Conservation (phyloP, 2,113 vertebrate species). For the Hippocampus zosterae region DNA sequence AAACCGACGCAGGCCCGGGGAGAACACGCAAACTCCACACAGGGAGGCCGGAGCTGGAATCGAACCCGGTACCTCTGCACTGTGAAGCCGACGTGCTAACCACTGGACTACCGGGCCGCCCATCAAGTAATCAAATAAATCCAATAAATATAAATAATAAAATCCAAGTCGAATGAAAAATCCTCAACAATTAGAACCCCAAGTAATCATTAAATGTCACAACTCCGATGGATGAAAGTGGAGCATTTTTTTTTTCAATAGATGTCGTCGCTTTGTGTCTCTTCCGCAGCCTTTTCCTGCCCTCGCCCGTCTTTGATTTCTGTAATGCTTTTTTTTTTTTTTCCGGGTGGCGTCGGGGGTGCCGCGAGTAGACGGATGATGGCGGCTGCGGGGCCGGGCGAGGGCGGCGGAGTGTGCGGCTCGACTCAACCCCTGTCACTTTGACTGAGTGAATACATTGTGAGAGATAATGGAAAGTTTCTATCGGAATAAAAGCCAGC, state of each 20-base stretch:
- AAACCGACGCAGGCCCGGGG: too few species aligned
- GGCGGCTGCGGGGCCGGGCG: slow-evolving; percentile 66
- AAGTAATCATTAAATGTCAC: too few species aligned
- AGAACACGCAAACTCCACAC: too few species aligned
- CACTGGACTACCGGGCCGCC: too few species aligned
- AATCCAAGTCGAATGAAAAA: too few species aligned
- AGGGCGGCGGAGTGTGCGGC: slow-evolving; percentile 80
- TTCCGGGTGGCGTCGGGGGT: not conserved
- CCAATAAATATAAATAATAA: too few species aligned
- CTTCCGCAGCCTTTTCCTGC: slow-evolving; percentile 59
- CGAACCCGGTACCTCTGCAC: too few species aligned
- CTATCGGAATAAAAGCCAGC: slow-evolving; percentile 90
- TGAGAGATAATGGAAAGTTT: slow-evolving; percentile 96
- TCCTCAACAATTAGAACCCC: too few species aligned
- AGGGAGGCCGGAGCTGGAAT: too few species aligned
- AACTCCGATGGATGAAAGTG: slow-evolving; percentile 46
- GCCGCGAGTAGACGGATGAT: slow-evolving; percentile 57
- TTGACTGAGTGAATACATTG: slow-evolving; percentile 96
- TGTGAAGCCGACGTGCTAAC: too few species aligned
- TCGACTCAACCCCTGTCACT: slow-evolving; percentile 82
- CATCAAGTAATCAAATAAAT: too few species aligned
- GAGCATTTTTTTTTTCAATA: slow-evolving; percentile 35
- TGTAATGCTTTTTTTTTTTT: slow-evolving; percentile 8
- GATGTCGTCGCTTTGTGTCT: slow-evolving; percentile 52
- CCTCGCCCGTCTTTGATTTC: slow-evolving; percentile 33